Conservation (phyloP, 2,888 invertebrate species). For the Tipula confusa region DNA sequence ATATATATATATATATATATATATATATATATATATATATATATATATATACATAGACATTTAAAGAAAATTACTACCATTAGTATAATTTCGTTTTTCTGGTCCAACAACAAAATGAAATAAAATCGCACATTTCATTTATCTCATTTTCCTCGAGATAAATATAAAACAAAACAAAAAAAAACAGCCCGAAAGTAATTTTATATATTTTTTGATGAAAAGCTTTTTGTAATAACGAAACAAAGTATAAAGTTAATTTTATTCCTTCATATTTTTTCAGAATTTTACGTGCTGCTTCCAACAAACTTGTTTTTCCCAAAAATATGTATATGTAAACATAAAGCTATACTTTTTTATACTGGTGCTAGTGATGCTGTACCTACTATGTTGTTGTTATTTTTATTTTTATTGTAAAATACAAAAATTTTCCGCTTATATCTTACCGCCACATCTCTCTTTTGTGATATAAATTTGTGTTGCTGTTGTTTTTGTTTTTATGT, state of each 20-base stretch:
- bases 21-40: too few relatives aligned
- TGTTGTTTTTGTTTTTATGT: neutral
- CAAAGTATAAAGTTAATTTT: neutral
- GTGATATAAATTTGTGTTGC: neutral
- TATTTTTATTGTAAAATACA: neutral
- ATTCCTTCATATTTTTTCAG: neutral
- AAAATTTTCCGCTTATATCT: neutral
- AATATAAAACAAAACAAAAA: neutral
- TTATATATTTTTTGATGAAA: neutral
- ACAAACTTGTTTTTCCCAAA: neutral
- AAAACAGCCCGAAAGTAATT: neutral
- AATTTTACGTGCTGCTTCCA: neutral
- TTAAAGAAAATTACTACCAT: too few relatives aligned
- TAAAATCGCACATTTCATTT: too few relatives aligned
- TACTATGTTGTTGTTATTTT: neutral
- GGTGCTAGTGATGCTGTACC: neutral
- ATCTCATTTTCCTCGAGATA: neutral
- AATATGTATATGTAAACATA: too few relatives aligned
- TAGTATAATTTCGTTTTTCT: too few relatives aligned
- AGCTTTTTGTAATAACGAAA: neutral
- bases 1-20: too few relatives aligned
- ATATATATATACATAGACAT: too few relatives aligned
- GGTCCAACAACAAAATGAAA: too few relatives aligned
- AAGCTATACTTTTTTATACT: too few relatives aligned
- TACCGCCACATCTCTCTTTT: conserved; percentile 28